Evolutionary conservation across 2,113 vertebrate species (phyloP), one percentile per base, ranked within the genome.

Genomic region (Mola mola): DNA sequence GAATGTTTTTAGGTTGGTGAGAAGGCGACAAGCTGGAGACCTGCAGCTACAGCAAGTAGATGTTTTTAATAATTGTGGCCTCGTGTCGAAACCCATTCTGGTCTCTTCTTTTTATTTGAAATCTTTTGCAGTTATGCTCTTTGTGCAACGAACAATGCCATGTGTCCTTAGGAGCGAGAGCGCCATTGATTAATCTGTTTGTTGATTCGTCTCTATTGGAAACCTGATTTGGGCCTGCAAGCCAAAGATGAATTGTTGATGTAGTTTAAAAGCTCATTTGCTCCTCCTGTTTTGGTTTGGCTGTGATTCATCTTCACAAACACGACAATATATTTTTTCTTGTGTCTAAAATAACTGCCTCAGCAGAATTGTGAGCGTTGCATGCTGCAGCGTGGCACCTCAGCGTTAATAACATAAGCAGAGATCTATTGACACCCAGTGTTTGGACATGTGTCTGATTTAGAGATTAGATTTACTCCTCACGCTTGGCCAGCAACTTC

Each of bases 221-320:
- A 76, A 72, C 44, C 70, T 76, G 61, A 76, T 87, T 87, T 83
- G 75, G 62, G 57, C 61, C 47, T 43, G 43, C 42, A 50, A 59
- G 75, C 73, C 75, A 72, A 82, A 48, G 65, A 72, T 52, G 67
- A 79, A 55, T 70, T 82, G 80, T 82, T 69, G 74, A 87, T 79
- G 53, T 1, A 17, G 40, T 66, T 33, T 52, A 44, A 71, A 72
- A 62, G 68, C 72, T 75, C 49, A 58, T n/a, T 66, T 5, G 25
- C 13, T 19, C 31, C 64, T 44, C 61, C 37, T 31, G 25, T 3
- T 52, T 50, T 24, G 40, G n/a, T 24, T 42, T 16, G 20, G 62
- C 22, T 29, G 22, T 25, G 25, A 13, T 66, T 47, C 28, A 40
- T 15, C 8, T 13, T 51, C 17, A 38, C 36, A 19, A 17, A 65